Evolutionary conservation across 2,888 invertebrate species (phyloP).

Genomic region (Drosophila incognita): DNA sequence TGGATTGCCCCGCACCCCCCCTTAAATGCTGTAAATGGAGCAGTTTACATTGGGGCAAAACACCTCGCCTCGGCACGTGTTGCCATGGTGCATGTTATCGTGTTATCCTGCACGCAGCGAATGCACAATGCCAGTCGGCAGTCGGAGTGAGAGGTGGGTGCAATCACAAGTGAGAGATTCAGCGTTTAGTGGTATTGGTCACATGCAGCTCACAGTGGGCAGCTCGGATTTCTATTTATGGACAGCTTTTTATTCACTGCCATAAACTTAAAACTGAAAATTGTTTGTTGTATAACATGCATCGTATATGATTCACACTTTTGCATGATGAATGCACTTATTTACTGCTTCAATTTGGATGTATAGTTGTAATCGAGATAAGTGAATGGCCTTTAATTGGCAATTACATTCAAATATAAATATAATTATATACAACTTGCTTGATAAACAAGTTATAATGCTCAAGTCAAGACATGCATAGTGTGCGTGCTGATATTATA

Average conservation of each 20-base stretch:
- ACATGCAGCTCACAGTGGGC: conserved; percentile 54
- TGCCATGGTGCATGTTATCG: conserved; percentile 15
- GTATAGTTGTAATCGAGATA: background rate
- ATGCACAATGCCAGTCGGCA: conserved; percentile 61
- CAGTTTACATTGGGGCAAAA: conserved; percentile 3
- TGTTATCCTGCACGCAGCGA: conserved; percentile 44
- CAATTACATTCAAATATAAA: background rate
- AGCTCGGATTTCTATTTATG: conserved; percentile 49
- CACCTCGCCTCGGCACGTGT: conserved; percentile 60
- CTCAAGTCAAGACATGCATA: background rate
- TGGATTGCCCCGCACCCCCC: background rate
- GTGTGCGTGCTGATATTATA: background rate
- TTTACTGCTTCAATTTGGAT: conserved; percentile 12
- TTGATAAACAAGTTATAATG: background rate
- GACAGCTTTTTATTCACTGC: conserved; percentile 8
- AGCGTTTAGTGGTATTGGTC: conserved; percentile 24
- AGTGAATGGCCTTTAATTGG: background rate
- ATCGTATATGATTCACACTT: conserved; percentile 29
- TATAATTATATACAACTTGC: background rate
- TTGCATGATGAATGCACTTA: conserved; percentile 16
- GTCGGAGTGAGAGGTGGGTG: background rate
- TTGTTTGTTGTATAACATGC: conserved; percentile 38
- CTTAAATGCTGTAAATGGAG: conserved; percentile 6
- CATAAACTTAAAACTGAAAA: conserved; percentile 20
- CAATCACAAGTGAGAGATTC: background rate